Evolutionary conservation across 2,888 invertebrate genomes (phyloP).

Genomic region (Oligia latruncula): DNA sequence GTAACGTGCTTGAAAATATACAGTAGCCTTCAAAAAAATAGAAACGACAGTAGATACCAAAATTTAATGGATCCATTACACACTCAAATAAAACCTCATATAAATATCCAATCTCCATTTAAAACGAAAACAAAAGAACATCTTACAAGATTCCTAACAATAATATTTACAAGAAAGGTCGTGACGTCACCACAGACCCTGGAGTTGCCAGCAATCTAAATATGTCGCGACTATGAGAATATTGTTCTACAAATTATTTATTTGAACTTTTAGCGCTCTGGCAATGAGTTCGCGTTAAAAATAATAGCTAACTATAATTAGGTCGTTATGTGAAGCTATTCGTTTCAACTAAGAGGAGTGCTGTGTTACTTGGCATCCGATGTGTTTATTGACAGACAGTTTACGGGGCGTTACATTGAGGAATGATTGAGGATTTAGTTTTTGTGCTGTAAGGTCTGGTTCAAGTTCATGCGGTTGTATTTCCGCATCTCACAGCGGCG

Average conservation of each 20-base stretch:
- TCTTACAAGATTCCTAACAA: slow-evolving; percentile 50
- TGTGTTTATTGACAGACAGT: slow-evolving; percentile 50
- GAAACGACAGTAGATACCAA: background rate
- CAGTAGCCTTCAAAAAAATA: background rate
- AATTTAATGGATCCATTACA: slow-evolving; percentile 16
- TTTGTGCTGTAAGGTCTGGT: slow-evolving; percentile 13
- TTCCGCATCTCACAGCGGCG: background rate
- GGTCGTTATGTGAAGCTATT: slow-evolving; percentile 41
- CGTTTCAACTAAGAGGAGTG: slow-evolving; percentile 54
- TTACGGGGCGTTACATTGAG: slow-evolving; percentile 35
- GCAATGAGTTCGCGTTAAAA: slow-evolving; percentile 51
- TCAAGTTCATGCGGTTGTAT: slow-evolving; percentile 31
- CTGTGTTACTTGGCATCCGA: slow-evolving; percentile 48
- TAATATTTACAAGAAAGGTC: slow-evolving; percentile 66
- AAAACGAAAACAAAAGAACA: slow-evolving; percentile 52
- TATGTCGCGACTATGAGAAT: slow-evolving; percentile 68
- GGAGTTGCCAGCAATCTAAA: slow-evolving; percentile 66
- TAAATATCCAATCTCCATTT: slow-evolving; percentile 52
- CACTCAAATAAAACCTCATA: slow-evolving; percentile 46
- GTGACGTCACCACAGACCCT: slow-evolving; percentile 65
- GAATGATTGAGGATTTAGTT: slow-evolving; percentile 14
- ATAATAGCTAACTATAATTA: slow-evolving; percentile 51
- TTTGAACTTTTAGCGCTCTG: slow-evolving; percentile 58
- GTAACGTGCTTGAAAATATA: background rate
- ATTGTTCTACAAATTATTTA: slow-evolving; percentile 63